A percentile compares a stretch with the other conserved stretches of the same genome.
Evolutionary conservation across 1,140 invertebrate genomes (phyloP).

Genomic region (Himalopsyche phryganea): DNA sequence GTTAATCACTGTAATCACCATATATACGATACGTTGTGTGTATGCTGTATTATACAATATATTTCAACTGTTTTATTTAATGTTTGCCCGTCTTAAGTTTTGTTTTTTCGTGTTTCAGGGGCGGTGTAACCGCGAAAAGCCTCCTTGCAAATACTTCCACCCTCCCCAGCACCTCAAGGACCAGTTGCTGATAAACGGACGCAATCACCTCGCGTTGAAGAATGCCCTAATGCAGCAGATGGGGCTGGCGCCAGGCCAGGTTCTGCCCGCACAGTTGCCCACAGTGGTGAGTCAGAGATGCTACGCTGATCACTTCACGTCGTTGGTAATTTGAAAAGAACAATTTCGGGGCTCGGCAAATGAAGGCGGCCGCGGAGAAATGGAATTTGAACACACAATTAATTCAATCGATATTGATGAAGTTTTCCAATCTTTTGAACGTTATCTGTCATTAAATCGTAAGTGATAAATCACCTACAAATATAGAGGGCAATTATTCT

Average conservation of each 20-base stretch:
- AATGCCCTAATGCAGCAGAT: slow-evolving; percentile 95
- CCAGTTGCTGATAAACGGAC: slow-evolving; percentile 98
- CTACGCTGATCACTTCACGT: slow-evolving; percentile 2
- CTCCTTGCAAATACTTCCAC: slow-evolving; percentile 99
- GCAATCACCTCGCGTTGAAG: slow-evolving; percentile 97
- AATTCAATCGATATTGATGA: neutral
- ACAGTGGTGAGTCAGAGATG: slow-evolving; percentile 71
- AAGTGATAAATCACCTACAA: too few relatives aligned
- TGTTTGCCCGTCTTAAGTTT: neutral
- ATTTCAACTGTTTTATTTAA: too few relatives aligned
- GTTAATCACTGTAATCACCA: too few relatives aligned
- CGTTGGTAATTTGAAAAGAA: neutral
- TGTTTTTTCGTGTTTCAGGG: slow-evolving; percentile 79
- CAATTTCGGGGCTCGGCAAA: too few relatives aligned
- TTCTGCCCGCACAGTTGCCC: slow-evolving; percentile 87
- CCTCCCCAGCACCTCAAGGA: slow-evolving; percentile 99
- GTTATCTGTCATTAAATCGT: too few relatives aligned
- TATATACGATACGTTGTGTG: too few relatives aligned
- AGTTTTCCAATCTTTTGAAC: neutral
- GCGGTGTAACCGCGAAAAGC: slow-evolving; percentile 99
- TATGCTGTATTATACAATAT: too few relatives aligned
- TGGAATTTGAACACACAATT: neutral
- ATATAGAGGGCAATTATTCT: too few relatives aligned
- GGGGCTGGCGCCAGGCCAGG: slow-evolving; percentile 83
- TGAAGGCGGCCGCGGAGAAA: too few relatives aligned